A percentile compares a stretch with the other conserved stretches of the same genome.
Conservation (phyloP, 1,140 invertebrate genomes). For the Papilio polytes region DNA sequence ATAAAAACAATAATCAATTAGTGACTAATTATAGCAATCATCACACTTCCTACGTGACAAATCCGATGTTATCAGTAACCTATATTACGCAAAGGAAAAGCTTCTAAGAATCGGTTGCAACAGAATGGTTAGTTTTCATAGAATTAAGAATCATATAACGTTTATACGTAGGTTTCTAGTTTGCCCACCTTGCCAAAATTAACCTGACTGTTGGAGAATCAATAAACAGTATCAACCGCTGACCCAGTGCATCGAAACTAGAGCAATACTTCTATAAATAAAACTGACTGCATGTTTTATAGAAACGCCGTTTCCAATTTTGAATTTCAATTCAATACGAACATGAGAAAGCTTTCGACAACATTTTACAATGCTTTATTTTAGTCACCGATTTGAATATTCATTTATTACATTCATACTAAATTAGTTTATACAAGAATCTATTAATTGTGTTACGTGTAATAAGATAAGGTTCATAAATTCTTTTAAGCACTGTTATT, state of each 20-base stretch:
- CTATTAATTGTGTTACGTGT: background rate
- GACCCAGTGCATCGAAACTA: conserved; percentile 69
- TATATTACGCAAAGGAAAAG: conserved; percentile 23
- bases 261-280: conserved; percentile 69
- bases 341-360: conserved; percentile 63
- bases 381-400: background rate
- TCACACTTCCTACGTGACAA: background rate
- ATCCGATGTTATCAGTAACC: background rate
- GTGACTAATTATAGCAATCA: background rate
- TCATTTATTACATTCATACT: background rate
- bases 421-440: background rate
- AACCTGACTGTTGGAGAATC: conserved; percentile 69
- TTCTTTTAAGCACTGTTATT: background rate
- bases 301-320: conserved; percentile 63
- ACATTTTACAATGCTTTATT: background rate
- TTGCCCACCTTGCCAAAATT: conserved; percentile 68
- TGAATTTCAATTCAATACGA: conserved; percentile 52
- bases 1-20: background rate
- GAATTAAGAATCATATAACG: background rate
- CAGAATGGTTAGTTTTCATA: conserved; percentile 24
- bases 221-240: conserved; percentile 70
- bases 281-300: conserved; percentile 61
- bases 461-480: background rate
- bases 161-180: conserved; percentile 37
- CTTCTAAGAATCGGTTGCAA: conserved; percentile 34